Evolutionary conservation across 2,888 invertebrate genomes (phyloP).

Genomic region (Penaeus monodon): DNA sequence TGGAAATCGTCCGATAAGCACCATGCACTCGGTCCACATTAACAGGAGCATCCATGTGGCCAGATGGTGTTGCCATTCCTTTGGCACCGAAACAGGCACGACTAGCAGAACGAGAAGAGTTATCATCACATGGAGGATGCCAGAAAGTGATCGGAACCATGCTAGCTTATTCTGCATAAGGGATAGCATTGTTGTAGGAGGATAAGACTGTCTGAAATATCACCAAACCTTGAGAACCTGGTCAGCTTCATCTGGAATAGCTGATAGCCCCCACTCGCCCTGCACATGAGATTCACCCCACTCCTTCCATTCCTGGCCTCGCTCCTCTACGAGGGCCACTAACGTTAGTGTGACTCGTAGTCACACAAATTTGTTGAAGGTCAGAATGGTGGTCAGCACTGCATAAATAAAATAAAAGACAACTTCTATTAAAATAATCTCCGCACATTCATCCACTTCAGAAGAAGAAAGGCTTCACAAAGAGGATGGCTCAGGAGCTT

Average conservation of each 20-base stretch:
- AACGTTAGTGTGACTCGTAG: conserved; percentile 6
- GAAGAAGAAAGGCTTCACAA: conserved; percentile 74
- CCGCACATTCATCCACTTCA: conserved; percentile 75
- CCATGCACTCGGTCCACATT: conserved; percentile 65
- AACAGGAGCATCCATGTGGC: conserved; percentile 62
- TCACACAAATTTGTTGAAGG: conserved; percentile 66
- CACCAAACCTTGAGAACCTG: conserved; percentile 44
- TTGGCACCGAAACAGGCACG: conserved; percentile 10
- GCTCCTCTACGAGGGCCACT: not conserved
- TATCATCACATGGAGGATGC: conserved; percentile 59
- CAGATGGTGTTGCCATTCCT: conserved; percentile 63
- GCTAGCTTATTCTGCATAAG: conserved; percentile 53
- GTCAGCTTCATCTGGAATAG: not conserved
- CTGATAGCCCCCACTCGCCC: not conserved
- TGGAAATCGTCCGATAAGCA: conserved; percentile 64
- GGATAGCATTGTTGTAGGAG: conserved; percentile 53
- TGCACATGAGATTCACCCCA: not conserved
- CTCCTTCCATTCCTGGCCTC: not conserved
- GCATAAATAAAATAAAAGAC: conserved; percentile 73
- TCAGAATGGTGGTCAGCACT: conserved; percentile 72
- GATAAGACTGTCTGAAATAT: conserved; percentile 38
- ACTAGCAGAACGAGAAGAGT: conserved; percentile 56
- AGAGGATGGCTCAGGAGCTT: conserved; percentile 74
- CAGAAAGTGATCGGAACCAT: conserved; percentile 57
- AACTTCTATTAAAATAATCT: conserved; percentile 75